phyloP scores from a whole-genome alignment of 2,113 vertebrate genomes.

The Corydoras sp. region DNA sequence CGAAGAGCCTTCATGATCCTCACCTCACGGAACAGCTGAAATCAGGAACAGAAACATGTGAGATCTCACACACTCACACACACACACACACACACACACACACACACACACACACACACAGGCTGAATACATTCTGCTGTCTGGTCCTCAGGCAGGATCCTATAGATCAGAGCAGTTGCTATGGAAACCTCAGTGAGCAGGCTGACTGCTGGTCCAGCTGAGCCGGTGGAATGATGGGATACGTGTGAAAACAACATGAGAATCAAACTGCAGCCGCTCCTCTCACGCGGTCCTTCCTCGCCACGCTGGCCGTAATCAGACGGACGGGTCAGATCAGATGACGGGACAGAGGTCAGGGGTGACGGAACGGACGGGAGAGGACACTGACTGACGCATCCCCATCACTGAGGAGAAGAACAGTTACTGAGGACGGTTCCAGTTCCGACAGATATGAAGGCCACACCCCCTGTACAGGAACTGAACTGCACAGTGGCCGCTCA shows the following conservation, averaged over 20 bases:
- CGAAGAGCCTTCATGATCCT: constrained; percentile 90
- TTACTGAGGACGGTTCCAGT: too few relatives aligned
- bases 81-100: constrained; percentile 16
- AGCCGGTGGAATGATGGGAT: constrained; percentile 54
- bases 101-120: constrained; percentile 20
- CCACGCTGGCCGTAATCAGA: not conserved
- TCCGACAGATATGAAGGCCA: not conserved
- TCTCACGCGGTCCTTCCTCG: too few relatives aligned
- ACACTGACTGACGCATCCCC: too few relatives aligned
- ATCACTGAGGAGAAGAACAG: too few relatives aligned
- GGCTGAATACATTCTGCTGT: constrained; percentile 20
- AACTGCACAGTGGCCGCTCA: too few relatives aligned
- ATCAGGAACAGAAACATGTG: constrained; percentile 16
- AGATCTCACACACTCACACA: constrained; percentile 6
- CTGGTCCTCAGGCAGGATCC: constrained; percentile 48
- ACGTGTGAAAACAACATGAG: constrained; percentile 20
- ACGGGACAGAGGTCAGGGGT: not conserved
- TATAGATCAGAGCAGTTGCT: constrained; percentile 63
- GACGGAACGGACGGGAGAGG: too few relatives aligned
- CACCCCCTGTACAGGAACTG: too few relatives aligned
- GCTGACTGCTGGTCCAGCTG: constrained; percentile 57
- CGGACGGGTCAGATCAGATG: not conserved
- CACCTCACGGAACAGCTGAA: constrained; percentile 87
- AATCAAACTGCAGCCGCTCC: not conserved
- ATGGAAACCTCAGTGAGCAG: constrained; percentile 64